These are phyloP conservation scores for Tragulus kanchil DNA, from an alignment of 2,113 vertebrate genomes.

Conservation along the genomic window DNA sequence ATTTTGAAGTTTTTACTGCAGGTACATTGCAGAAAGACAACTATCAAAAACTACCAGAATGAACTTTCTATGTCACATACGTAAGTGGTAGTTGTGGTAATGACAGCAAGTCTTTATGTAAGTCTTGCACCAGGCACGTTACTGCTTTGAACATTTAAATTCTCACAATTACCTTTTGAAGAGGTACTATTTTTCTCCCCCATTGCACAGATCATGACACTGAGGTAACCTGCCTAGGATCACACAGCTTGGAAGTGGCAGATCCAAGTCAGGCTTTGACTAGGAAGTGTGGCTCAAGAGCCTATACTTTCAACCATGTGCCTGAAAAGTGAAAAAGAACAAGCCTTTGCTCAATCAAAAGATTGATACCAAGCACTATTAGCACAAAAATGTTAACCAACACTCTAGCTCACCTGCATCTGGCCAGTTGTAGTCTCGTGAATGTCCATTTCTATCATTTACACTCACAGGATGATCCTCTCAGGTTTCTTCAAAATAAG, in stretches of 20 bases:
- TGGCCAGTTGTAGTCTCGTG: not conserved
- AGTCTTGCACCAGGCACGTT: not conserved
- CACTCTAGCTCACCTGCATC: not conserved
- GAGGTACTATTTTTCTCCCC: not conserved
- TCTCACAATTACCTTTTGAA: not conserved
- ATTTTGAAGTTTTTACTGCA: not conserved
- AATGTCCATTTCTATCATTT: not conserved
- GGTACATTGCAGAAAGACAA: not conserved
- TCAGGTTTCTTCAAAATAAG: not conserved
- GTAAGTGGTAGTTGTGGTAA: not conserved
- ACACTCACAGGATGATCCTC: not conserved
- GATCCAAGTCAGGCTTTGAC: not conserved
- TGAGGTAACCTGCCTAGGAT: constrained; percentile 18
- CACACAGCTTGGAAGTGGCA: not conserved
- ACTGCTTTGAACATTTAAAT: not conserved
- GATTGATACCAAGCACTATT: not conserved
- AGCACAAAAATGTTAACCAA: not conserved
- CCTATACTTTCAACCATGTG: not conserved
- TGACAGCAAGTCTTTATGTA: not conserved
- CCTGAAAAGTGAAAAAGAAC: not conserved
- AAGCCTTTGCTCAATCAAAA: not conserved
- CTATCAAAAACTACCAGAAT: not conserved
- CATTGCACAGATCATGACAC: not conserved
- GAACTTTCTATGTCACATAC: not conserved
- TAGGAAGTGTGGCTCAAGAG: not conserved